phyloP scores from a whole-genome alignment of 2,888 invertebrate genomes.

The Sialis lutaria region DNA sequence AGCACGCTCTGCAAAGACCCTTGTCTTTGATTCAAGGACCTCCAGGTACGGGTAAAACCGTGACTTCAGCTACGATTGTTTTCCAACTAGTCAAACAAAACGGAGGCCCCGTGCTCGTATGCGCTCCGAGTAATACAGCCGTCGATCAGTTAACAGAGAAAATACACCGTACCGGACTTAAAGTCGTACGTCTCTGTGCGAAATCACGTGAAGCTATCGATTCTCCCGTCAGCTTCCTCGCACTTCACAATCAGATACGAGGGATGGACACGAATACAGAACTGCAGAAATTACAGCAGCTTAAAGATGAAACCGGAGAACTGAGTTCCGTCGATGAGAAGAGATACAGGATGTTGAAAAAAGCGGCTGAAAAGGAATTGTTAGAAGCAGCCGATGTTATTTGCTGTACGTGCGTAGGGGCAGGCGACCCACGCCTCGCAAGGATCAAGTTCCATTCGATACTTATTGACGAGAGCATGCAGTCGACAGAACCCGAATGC shows the following conservation, averaged over 20 bases:
- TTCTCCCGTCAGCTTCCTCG: constrained; percentile 90
- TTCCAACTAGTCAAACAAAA: constrained; percentile 93
- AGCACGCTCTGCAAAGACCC: constrained; percentile 91
- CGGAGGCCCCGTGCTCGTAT: constrained; percentile 88
- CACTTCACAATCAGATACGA: constrained; percentile 92
- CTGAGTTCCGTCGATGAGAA: constrained; percentile 91
- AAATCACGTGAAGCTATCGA: constrained; percentile 97
- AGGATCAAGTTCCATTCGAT: constrained; percentile 91
- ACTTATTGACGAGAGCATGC: constrained; percentile 87
- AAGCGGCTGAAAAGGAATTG: constrained; percentile 77
- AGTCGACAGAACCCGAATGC: constrained; percentile 92
- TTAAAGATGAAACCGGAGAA: constrained; percentile 98
- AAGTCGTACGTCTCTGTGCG: constrained; percentile 85
- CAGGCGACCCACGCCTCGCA: constrained; percentile 88
- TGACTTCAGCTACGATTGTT: constrained; percentile 97
- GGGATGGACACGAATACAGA: constrained; percentile 89
- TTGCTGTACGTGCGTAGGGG: constrained; percentile 97
- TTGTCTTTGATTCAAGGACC: constrained; percentile 94
- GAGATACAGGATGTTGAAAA: constrained; percentile 76
- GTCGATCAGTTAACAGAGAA: constrained; percentile 99
- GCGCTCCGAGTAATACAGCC: constrained; percentile 98
- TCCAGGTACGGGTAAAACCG: constrained; percentile 96
- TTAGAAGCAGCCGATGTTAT: constrained; percentile 95
- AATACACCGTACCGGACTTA: constrained; percentile 92
- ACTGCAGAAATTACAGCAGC: constrained; percentile 82